These are phyloP conservation scores for Apis dorsata DNA, from an alignment of 1,140 invertebrate species.

Conservation along the genomic window DNA sequence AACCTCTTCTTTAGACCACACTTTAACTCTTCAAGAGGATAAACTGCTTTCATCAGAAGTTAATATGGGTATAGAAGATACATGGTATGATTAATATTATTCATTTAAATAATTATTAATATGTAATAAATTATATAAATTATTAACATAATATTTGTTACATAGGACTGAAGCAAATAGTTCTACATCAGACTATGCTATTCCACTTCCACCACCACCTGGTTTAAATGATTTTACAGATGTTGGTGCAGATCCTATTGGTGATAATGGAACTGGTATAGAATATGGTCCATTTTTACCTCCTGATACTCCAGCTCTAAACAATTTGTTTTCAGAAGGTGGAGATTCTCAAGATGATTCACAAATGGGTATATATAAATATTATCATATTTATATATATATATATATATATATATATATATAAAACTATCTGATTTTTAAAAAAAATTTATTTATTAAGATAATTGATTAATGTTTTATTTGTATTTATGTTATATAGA, in stretches of 20 bases:
- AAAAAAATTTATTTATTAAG: not conserved
- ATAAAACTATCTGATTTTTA: not conserved
- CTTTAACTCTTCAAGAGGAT: constrained; percentile 75
- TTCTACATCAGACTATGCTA: constrained; percentile 75
- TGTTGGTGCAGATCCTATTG: constrained; percentile 69
- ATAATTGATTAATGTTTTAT: not conserved
- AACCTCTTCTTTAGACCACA: constrained; percentile 75
- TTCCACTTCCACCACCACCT: constrained; percentile 76
- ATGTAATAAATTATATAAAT: not conserved
- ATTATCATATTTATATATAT: not conserved
- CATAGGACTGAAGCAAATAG: constrained; percentile 77
- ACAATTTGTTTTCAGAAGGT: constrained; percentile 76
- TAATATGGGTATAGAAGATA: constrained; percentile 79
- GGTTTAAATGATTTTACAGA: constrained; percentile 73
- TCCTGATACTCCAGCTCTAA: constrained; percentile 68
- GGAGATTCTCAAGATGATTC: constrained; percentile 75
- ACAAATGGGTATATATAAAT: constrained; percentile 69
- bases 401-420: too few species aligned
- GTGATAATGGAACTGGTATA: constrained; percentile 66
- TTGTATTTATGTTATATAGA: constrained; percentile 19
- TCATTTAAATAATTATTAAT: constrained; percentile 6
- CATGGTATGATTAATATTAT: constrained; percentile 68
- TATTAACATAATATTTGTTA: not conserved
- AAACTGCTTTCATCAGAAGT: constrained; percentile 68
- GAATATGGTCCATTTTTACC: constrained; percentile 77